Conservation (phyloP, 2,888 invertebrate species). For the Lasioglossum oenotherae region DNA sequence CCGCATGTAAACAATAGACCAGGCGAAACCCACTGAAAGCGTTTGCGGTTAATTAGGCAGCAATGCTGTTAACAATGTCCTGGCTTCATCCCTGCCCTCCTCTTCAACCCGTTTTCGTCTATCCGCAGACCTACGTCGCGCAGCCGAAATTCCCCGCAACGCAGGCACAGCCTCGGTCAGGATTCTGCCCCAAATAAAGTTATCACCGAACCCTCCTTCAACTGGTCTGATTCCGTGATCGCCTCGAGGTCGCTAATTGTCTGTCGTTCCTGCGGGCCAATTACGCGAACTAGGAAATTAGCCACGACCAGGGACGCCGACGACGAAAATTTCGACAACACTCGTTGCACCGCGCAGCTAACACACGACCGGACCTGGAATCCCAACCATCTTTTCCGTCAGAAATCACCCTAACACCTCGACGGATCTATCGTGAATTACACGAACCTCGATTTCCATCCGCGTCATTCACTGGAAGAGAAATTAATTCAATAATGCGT, state of each 20-base stretch:
- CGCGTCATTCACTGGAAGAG: not conserved
- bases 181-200: slow-evolving; percentile 63
- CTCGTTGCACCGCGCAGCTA: not conserved
- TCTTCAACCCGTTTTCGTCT: slow-evolving; percentile 51
- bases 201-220: slow-evolving; percentile 32
- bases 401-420: not conserved
- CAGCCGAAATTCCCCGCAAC: slow-evolving; percentile 56
- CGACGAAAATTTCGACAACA: slow-evolving; percentile 40
- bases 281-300: slow-evolving; percentile 50
- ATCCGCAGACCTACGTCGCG: slow-evolving; percentile 50
- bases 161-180: slow-evolving; percentile 31
- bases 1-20: slow-evolving; percentile 77
- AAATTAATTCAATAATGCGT: not conserved
- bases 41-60: slow-evolving; percentile 81
- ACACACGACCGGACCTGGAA: not conserved
- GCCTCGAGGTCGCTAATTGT: slow-evolving; percentile 56
- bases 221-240: slow-evolving; percentile 41
- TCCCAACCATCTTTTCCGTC: not conserved
- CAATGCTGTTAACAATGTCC: slow-evolving; percentile 78
- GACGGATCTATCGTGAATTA: not conserved
- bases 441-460: not conserved
- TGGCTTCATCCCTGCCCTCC: slow-evolving; percentile 60
- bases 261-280: slow-evolving; percentile 41
- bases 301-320: not conserved
- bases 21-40: slow-evolving; percentile 75